Percentiles rank a stretch among this genome's conserved stretches.
These are phyloP conservation scores for Parnassius apollo DNA, from an alignment of 2,888 invertebrate species.

Conservation along the genomic window DNA sequence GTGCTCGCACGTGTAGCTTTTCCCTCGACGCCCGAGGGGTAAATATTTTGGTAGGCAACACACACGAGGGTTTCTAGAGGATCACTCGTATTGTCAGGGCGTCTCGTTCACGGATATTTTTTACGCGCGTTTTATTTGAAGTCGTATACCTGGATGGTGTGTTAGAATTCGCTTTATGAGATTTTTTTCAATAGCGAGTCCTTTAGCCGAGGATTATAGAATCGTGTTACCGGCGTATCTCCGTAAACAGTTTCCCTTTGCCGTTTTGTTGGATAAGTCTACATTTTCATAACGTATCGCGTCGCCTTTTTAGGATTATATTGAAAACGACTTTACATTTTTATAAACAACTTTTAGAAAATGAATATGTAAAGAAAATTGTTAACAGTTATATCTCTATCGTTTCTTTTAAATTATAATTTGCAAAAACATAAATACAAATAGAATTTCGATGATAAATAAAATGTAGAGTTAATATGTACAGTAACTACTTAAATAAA, in stretches of 20 bases:
- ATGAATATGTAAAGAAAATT: background rate
- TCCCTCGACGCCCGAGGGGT: slow-evolving; percentile 78
- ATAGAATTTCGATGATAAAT: too few species aligned
- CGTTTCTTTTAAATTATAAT: too few species aligned
- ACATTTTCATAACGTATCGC: slow-evolving; percentile 45
- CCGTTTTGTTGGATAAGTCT: slow-evolving; percentile 38
- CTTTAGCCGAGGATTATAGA: slow-evolving; percentile 63
- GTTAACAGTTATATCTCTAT: too few species aligned
- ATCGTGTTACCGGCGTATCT: slow-evolving; percentile 50
- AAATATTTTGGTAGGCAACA: slow-evolving; percentile 81
- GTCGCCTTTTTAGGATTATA: slow-evolving; percentile 29
- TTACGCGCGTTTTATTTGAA: slow-evolving; percentile 73
- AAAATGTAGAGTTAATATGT: too few species aligned
- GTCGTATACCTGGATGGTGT: slow-evolving; percentile 75
- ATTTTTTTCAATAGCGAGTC: slow-evolving; percentile 65
- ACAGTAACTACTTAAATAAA: too few species aligned
- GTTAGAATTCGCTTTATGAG: slow-evolving; percentile 77
- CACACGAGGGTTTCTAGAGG: slow-evolving; percentile 78
- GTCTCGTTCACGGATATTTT: slow-evolving; percentile 68
- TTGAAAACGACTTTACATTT: background rate
- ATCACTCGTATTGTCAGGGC: slow-evolving; percentile 64
- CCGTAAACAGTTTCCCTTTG: slow-evolving; percentile 57
- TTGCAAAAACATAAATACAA: too few species aligned
- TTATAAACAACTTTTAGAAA: background rate
- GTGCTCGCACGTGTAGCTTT: slow-evolving; percentile 66